Conservation (phyloP, 2,888 invertebrate genomes). For the Bruchidius siliquastri region DNA sequence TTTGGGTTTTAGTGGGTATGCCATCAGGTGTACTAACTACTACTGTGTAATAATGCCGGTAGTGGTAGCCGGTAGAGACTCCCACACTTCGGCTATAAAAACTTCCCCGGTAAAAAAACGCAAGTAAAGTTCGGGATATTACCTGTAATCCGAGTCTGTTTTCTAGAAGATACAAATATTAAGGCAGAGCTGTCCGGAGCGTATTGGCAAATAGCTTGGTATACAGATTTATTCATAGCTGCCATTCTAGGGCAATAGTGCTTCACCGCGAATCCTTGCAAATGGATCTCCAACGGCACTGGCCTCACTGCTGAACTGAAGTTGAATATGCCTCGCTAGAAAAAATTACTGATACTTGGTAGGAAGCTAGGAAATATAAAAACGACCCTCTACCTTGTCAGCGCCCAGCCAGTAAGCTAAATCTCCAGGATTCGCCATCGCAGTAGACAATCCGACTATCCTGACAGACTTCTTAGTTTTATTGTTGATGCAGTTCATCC, state of each 20-base stretch:
- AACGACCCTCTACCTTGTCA: constrained; percentile 44
- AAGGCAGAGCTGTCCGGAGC: constrained; percentile 88
- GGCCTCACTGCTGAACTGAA: constrained; percentile 96
- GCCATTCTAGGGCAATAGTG: constrained; percentile 99
- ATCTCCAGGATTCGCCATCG: constrained; percentile 95
- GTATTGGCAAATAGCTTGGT: constrained; percentile 89
- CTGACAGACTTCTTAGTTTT: constrained; percentile 79
- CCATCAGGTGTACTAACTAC: too few relatives aligned
- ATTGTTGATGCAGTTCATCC: constrained; percentile 93
- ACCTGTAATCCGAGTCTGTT: constrained; percentile 92
- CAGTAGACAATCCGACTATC: constrained; percentile 94
- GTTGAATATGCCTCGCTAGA: constrained; percentile 86
- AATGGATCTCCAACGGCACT: constrained; percentile 86
- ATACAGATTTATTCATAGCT: constrained; percentile 98
- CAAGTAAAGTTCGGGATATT: too few relatives aligned
- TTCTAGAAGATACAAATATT: constrained; percentile 92
- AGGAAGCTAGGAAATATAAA: too few relatives aligned
- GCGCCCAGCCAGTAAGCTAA: constrained; percentile 96
- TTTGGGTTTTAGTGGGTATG: too few relatives aligned
- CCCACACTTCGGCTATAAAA: too few relatives aligned
- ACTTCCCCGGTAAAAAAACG: too few relatives aligned
- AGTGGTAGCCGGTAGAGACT: too few relatives aligned
- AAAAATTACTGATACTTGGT: too few relatives aligned
- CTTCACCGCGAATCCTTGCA: constrained; percentile 90
- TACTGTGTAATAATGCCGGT: too few relatives aligned